phyloP scores from a whole-genome alignment of 2,113 vertebrate species.

The Pygathrix nemaeus region DNA sequence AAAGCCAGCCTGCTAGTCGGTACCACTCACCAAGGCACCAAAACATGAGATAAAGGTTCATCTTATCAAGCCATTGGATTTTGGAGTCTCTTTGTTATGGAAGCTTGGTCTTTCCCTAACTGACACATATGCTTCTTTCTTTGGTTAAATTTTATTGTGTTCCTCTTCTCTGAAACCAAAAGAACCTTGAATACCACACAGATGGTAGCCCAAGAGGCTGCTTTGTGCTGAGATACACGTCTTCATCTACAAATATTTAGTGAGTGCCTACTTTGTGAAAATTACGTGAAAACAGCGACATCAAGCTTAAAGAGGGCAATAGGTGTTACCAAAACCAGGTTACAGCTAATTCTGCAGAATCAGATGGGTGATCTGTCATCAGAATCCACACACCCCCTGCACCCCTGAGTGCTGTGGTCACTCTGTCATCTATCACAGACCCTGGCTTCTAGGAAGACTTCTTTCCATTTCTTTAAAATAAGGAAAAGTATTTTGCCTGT shows the following conservation, averaged over 20 bases:
- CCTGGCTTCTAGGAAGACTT: not conserved
- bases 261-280: not conserved
- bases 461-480: not conserved
- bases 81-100: not conserved
- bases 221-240: not conserved
- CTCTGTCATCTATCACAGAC: not conserved
- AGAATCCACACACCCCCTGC: not conserved
- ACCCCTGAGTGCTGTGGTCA: not conserved
- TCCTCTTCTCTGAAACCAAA: not conserved
- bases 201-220: not conserved
- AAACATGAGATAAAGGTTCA: not conserved
- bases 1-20: not conserved
- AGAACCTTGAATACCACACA: not conserved
- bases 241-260: not conserved
- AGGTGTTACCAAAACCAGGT: not conserved
- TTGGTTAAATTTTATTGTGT: not conserved
- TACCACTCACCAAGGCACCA: not conserved
- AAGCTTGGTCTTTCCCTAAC: not conserved
- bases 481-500: not conserved
- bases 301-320: not conserved
- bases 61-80: not conserved
- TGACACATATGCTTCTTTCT: not conserved
- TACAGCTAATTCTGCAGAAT: not conserved
- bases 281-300: not conserved
- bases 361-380: too few relatives aligned